Evolutionary conservation across 2,113 vertebrate species (phyloP), one percentile per base, ranked within the genome.

Genomic region (Psephotus haematonotus): DNA sequence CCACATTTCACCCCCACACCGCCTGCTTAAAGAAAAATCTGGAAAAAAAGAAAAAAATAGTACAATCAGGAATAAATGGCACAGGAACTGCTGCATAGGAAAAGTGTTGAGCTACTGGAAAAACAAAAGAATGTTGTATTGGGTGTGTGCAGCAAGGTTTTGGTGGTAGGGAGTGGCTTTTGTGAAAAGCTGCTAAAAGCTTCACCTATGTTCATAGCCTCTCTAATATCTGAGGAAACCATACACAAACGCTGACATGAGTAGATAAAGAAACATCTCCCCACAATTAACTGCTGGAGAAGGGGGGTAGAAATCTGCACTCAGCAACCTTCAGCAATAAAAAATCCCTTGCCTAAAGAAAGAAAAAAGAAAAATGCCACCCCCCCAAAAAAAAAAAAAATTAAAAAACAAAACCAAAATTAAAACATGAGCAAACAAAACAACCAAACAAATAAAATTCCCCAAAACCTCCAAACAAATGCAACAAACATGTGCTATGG

Each of bases 401-500:
- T 24, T 49, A 13, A 22, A 8, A 7, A 10, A 6, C 8, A 3
- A 20, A 44, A 27, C 2, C 16, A 23, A 41, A 44, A 27, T 2
- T 13, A 23, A 41, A 43, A 4, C 3, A 53, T 29, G 50, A 52
- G 19, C 29, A 55, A 33, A 33, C 29, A 55, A 55, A 55, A 5
- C 53, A 55, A 55, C 29, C 53, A 55, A 55, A 33, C 53, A 55
- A 12, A 55, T 55, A 55, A 55, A 55, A 55, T 55, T 31, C 11
- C 1, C 5, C 39, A 35, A 28, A 10, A 33, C 12, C 11, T 7
- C 11, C 9, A 3, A 59, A n/a, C 33, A 59, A 46, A 46, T 3
- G 1, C 12, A 78, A 25, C 2, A 70, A 55, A 7, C 1, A 52
- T 43, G 11, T 33, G 17, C 3, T 17, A 8, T 17, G 4, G 3